These are phyloP conservation scores for Aphis gossypii DNA, from an alignment of 1,140 invertebrate genomes.

Conservation along the genomic window DNA sequence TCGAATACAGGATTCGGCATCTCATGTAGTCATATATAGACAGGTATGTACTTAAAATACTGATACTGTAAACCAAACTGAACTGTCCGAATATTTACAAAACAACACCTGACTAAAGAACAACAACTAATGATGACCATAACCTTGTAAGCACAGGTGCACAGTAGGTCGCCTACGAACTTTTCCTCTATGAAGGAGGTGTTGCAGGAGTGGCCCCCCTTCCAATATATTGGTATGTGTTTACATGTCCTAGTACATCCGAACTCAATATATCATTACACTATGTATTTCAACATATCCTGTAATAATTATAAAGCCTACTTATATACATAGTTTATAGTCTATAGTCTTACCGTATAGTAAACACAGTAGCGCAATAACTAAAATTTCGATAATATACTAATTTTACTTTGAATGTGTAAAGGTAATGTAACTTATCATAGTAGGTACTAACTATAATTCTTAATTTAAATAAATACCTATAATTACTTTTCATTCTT, in stretches of 20 bases:
- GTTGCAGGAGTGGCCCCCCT: slow-evolving; percentile 56
- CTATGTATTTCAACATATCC: slow-evolving; percentile 20
- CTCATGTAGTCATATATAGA: background rate
- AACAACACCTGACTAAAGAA: slow-evolving; percentile 8
- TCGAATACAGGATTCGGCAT: slow-evolving; percentile 54
- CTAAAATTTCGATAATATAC: background rate
- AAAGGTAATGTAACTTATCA: background rate
- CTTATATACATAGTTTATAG: background rate
- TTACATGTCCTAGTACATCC: background rate
- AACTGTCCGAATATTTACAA: slow-evolving; percentile 40
- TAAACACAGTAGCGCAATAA: background rate
- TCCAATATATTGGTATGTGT: slow-evolving; percentile 28
- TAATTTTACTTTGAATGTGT: background rate
- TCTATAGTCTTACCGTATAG: background rate
- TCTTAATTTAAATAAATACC: background rate
- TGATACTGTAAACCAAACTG: slow-evolving; percentile 14
- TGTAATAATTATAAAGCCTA: slow-evolving; percentile 6
- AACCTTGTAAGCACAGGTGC: slow-evolving; percentile 52
- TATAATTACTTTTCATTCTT: background rate
- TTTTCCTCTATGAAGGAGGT: slow-evolving; percentile 52
- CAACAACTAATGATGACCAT: slow-evolving; percentile 48
- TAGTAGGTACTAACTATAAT: background rate
- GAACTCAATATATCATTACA: slow-evolving; percentile 34
- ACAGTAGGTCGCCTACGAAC: slow-evolving; percentile 48
- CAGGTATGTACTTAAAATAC: background rate